Conservation (phyloP, 2,113 vertebrate genomes). For the Felis catus region DNA sequence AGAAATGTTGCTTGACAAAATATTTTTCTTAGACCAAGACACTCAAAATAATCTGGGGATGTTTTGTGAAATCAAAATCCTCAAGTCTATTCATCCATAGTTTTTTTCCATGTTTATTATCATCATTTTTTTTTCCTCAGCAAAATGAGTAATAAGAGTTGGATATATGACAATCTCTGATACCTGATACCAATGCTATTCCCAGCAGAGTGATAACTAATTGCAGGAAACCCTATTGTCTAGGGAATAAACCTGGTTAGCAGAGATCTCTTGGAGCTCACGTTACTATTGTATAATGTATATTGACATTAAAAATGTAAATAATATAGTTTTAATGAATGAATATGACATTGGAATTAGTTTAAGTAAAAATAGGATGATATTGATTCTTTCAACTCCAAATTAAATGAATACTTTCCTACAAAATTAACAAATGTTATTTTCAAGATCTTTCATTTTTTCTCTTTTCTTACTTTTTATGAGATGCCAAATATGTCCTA, state of each 20-base stretch:
- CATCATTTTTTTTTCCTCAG: background rate
- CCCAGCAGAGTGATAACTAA: background rate
- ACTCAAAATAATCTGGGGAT: conserved; percentile 47
- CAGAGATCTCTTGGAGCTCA: background rate
- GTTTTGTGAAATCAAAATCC: conserved; percentile 21
- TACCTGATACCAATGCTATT: background rate
- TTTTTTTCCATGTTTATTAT: background rate
- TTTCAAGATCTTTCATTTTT: background rate
- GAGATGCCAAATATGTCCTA: background rate
- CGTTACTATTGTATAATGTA: background rate
- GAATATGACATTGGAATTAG: background rate
- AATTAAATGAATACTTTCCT: background rate
- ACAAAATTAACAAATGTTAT: background rate
- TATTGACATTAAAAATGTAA: background rate
- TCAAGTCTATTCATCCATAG: background rate
- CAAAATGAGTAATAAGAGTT: background rate
- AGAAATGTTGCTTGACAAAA: conserved; percentile 49
- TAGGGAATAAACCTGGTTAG: background rate
- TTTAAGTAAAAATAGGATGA: background rate
- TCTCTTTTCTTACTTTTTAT: background rate
- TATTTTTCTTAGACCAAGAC: conserved; percentile 46
- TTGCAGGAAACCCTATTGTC: background rate
- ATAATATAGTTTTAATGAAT: background rate
- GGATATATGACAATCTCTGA: background rate
- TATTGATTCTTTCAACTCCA: background rate